phyloP scores from a whole-genome alignment of 2,797 vertebrate genomes.

The Coracias cyanogaster region DNA sequence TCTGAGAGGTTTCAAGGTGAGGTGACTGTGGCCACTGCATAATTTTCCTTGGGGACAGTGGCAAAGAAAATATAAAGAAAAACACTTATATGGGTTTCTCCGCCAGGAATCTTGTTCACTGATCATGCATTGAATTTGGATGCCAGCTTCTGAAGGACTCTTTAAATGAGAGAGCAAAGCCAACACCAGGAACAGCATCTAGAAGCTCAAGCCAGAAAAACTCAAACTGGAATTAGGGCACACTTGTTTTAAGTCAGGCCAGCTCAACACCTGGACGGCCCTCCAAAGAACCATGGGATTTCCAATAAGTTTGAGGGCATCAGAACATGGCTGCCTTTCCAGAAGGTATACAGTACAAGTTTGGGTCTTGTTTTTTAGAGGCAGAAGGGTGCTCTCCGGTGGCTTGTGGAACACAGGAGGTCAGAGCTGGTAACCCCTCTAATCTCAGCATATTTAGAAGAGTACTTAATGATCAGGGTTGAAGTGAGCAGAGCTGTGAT shows the following conservation, averaged over 20 bases:
- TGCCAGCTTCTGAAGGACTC: neutral
- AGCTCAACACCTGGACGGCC: neutral
- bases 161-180: neutral
- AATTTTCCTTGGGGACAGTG: neutral
- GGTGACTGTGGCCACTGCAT: neutral
- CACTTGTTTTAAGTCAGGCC: neutral
- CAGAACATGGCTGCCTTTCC: neutral
- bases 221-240: neutral
- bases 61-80: neutral
- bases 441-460: neutral
- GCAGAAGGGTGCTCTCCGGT: neutral
- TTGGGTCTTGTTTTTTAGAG: neutral
- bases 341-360: neutral
- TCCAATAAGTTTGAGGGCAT: neutral
- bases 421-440: fast-evolving
- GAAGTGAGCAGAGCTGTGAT: neutral
- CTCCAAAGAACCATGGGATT: neutral
- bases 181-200: neutral
- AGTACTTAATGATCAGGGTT: neutral
- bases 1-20: neutral
- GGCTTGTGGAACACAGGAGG: neutral
- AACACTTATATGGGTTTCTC: neutral
- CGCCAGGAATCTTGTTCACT: neutral
- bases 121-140: neutral
- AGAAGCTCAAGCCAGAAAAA: neutral